Evolutionary conservation across 1,140 invertebrate genomes (phyloP), one percentile per base, ranked within the genome.

Genomic region (Sminthurides bifidus): DNA sequence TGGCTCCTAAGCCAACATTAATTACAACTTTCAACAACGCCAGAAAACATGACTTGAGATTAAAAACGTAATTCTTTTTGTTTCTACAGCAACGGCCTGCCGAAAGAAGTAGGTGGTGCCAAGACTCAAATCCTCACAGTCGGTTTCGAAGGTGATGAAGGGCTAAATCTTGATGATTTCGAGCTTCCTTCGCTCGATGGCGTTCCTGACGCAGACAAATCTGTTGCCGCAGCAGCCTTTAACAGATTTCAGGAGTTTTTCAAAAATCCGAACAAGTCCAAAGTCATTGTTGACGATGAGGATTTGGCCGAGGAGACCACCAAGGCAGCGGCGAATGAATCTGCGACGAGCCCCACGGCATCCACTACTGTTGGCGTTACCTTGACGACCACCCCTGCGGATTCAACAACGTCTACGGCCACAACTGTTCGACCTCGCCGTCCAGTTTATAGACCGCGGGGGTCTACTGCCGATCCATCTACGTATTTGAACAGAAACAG

Each of bases 91-190:
- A 50, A 50, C 24, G 24, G 27, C 10, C 12, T 31, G 10, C 24
- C 24, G 37, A 15, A 24, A 21, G 33, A 41, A n/a, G 24, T 27
- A 5, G 43, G 48, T 12, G 31, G 27, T 5, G 24, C 51, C 2
- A 62, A 62, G 49, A 56, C 60, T 1, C 56, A 62, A 50, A 62
- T 62, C 30, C 29, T 62, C 14, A 62, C 60, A 0, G 60, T 62
- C 14, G 60, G 60, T 41, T 62, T 62, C 35, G 56, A 62, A 19
- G 56, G 56, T 5, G 46, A 59, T 37, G 60, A 62, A 31, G 21
- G 54, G 19, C 21, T 62, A 21, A 59, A 62, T 46, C 41, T 62
- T 12, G 56, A 58, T 26, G 60, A 62, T 40, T 62, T 62, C 54
- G 60, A 56, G 15, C 26, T 49, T 5, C 46, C 52, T 2, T 35